Evolutionary conservation across 2,113 vertebrate genomes (phyloP), one percentile per base, ranked within the genome.

Genomic region (Catharus minimus): DNA sequence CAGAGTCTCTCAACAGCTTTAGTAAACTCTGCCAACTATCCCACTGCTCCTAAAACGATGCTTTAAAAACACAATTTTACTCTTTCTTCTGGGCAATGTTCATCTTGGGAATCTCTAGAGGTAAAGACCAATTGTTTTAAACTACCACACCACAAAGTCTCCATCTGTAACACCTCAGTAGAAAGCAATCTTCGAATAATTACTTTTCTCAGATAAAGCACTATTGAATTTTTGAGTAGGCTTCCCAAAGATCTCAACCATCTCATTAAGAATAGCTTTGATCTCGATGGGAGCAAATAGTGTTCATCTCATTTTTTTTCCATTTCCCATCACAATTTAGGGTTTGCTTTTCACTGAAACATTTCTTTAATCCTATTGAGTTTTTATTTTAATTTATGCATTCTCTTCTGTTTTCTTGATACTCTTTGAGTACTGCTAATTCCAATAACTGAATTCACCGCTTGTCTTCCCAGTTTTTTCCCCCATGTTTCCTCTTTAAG

Each of bases 91-190:
- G 84, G 87, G 80, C 66, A 94, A 73, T 69, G 71, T 69, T 96
- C 46, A 41, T 73, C 92, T 93, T n/a, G 3, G 64, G 57, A 83
- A 69, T 92, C 93, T 94, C 94, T 55, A 85, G 96, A 95, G 94
- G 79, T 92, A 87, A 89, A 94, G 92, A 90, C 68, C 93, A 86
- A 95, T 96, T 96, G 95, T 94, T 96, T 96, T 92, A 95, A 95
- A 93, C 74, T 82, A 72, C 68, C 76, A 72, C 52, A 87, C 65
- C 91, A 90, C 86, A 93, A 95, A 96, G 62, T 38, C 80, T 96
- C 95, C 95, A 96, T 95, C 94, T 96, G 91, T 82, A 95, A 87
- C 86, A 76, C 61, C 85, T 92, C 89, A 62, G 47, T 19, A 88
- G 71, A 92, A 93, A 94, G 77, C 61, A 87, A 89, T 95, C 64